A percentile compares a stretch with the other conserved stretches of the same genome.
phyloP scores from a whole-genome alignment of 2,113 vertebrate genomes.

The Ellobius talpinus region DNA sequence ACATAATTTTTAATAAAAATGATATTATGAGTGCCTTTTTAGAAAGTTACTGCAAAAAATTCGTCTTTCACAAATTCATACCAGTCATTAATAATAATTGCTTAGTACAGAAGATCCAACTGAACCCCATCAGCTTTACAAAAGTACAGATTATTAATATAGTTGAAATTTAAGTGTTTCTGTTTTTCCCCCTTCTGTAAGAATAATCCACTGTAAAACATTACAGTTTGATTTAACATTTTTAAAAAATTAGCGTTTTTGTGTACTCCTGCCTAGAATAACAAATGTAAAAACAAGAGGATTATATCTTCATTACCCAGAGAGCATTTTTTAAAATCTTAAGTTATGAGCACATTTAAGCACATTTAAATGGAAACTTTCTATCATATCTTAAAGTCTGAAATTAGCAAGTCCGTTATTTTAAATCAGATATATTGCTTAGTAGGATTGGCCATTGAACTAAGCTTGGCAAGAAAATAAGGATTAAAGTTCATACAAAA shows the following conservation, averaged over 20 bases:
- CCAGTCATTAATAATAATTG: neutral
- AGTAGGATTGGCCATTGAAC: neutral
- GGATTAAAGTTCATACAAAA: neutral
- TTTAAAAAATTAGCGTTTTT: neutral
- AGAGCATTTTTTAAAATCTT: neutral
- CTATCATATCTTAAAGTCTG: neutral
- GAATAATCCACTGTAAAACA: neutral
- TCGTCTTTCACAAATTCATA: neutral
- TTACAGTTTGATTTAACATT: neutral
- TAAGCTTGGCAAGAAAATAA: constrained; percentile 27
- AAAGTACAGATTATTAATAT: constrained; percentile 15
- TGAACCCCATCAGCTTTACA: neutral
- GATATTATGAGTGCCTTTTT: neutral
- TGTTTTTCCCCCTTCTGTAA: neutral
- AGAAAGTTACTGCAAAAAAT: neutral
- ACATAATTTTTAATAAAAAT: constrained; percentile 45
- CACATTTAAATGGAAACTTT: constrained; percentile 34
- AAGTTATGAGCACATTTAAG: constrained; percentile 17
- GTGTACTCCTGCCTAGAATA: neutral
- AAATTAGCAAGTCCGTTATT: constrained; percentile 31
- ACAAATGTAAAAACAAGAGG: neutral
- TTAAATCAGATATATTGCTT: neutral
- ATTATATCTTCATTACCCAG: neutral
- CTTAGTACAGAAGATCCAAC: neutral
- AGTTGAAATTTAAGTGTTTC: constrained; percentile 40